Conservation (phyloP, 1,140 invertebrate species). For the Drosophila tani region DNA sequence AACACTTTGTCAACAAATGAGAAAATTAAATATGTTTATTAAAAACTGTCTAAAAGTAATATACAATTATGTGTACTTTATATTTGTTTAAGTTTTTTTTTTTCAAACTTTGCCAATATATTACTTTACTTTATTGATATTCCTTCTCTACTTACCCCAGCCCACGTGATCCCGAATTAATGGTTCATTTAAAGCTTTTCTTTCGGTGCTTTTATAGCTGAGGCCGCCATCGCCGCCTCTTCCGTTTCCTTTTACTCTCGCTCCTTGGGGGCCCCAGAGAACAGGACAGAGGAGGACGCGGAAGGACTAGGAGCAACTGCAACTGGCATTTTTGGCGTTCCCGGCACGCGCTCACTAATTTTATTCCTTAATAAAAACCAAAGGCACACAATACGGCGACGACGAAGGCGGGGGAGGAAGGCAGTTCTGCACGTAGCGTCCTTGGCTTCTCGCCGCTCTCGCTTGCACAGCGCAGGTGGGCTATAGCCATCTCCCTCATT, state of each 20-base stretch:
- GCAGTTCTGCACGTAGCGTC: constrained; percentile 32
- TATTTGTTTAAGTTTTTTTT: too few species aligned
- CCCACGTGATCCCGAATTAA: background rate
- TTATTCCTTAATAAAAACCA: constrained; percentile 81
- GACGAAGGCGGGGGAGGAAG: constrained; percentile 7
- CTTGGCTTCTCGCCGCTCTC: background rate
- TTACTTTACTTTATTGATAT: too few species aligned
- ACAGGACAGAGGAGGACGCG: background rate
- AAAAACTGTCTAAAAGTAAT: too few species aligned
- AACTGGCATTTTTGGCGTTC: constrained; percentile 66
- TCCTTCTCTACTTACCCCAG: too few species aligned
- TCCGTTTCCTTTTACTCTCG: constrained; percentile 24
- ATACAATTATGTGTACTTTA: too few species aligned
- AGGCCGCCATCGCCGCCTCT: constrained; percentile 13
- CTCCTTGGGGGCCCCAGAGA: background rate
- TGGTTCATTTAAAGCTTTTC: constrained; percentile 2
- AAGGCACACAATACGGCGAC: constrained; percentile 47
- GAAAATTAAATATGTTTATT: too few species aligned
- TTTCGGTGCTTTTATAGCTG: constrained; percentile 16
- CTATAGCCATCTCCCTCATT: constrained; percentile 9
- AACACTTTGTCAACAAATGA: too few species aligned
- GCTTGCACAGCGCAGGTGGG: background rate
- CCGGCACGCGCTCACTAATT: constrained; percentile 79
- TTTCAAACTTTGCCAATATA: too few species aligned
- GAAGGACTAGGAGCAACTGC: constrained; percentile 23